A percentile compares a stretch with the other conserved stretches of the same genome.
Conservation (phyloP, 2,888 invertebrate species). For the Trachelus tabidus region DNA sequence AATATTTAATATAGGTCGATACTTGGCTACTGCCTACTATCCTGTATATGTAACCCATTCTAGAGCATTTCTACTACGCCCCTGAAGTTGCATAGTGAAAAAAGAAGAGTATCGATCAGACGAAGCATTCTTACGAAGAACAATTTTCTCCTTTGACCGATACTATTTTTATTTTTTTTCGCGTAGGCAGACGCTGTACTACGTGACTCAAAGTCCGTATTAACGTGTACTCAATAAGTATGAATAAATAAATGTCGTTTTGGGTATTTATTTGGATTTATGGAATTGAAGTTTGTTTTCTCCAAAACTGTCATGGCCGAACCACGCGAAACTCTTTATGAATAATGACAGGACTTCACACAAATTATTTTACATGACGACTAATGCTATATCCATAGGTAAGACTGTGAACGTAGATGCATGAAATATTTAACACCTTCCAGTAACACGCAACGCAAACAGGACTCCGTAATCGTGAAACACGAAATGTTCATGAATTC, state of each 20-base stretch:
- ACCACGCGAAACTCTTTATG: background rate
- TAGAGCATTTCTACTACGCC: background rate
- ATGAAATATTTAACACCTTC: conserved; percentile 6
- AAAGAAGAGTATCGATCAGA: background rate
- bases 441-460: conserved; percentile 13
- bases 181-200: background rate
- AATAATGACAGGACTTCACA: background rate
- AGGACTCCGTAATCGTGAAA: conserved; percentile 7
- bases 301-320: background rate
- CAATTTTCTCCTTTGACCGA: background rate
- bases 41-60: background rate
- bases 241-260: background rate
- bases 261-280: background rate
- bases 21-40: background rate
- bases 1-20: background rate
- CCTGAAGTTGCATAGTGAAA: background rate
- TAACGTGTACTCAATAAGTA: background rate
- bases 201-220: background rate
- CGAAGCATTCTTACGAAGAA: background rate
- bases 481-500: conserved; percentile 17
- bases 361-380: background rate
- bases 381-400: background rate
- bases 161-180: background rate
- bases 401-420: background rate
- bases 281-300: background rate